Base-by-base conservation (phyloP, 2,888 invertebrate genomes). In the Dendrolimus pini region DNA sequence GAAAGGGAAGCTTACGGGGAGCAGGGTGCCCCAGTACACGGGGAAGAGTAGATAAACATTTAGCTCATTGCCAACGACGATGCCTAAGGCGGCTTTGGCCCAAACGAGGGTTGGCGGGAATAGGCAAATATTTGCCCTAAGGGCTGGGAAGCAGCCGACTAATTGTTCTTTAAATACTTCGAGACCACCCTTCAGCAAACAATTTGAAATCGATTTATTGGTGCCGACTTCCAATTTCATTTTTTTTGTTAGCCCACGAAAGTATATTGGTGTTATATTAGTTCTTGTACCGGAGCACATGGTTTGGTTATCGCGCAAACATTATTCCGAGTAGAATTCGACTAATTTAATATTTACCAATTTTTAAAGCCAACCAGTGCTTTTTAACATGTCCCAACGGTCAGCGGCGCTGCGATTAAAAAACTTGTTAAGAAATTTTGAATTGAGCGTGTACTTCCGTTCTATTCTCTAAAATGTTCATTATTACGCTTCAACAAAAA, bases 131-230 rank as follows among this genome's bases (percentile, higher is more conserved):
- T 89, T 89, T 88, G 82, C 75, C 82, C 75, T 70, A 72, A 83
- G 85, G 85, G 85, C 82, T 83, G 85, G 78, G 78, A 82, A 83
- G 86, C 85, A 83, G 78, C 82, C 85, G 84, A 85, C 89, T 89
- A 89, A 89, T 89, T 89, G 89, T 83, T 87, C 86, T 89, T 88
- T 89, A 89, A 89, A 89, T 88, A 89, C 83, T 83, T 75, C 80
- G 69, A 74, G 73, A 84, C 82, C 81, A 82, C 86, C 86, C 85
- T 83, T 77, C 67, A 64, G 75, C 80, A 89, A 89, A 89, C 83
- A 87, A 78, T 83, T 80, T 79, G 71, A 83, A 85, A 85, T 83
- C 85, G 84, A 88, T 88, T 88, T 85, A 82, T 82, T 80, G 77
- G 77, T 77, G 77, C 77, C 75, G 78, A 79, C 80, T 81, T 72